These are phyloP conservation scores for Ataeniobius toweri DNA, from an alignment of 2,797 vertebrate species.

Conservation along the genomic window DNA sequence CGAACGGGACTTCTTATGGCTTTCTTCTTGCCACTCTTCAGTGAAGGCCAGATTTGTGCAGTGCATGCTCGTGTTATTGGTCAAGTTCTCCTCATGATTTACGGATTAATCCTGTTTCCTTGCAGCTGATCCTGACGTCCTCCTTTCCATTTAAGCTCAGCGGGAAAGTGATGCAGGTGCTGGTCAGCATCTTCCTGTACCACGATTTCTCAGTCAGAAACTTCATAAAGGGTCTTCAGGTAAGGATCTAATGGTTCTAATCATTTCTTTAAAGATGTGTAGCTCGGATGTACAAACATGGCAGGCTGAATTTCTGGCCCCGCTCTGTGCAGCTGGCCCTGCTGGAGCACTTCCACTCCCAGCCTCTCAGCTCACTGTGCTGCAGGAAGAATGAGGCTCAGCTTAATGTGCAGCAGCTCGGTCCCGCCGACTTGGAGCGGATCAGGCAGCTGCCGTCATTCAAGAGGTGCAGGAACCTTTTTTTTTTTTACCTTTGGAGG, in stretches of 20 bases:
- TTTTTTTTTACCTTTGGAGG: no score
- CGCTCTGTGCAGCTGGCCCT: slow-evolving; percentile 85
- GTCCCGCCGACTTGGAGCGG: slow-evolving; percentile 84
- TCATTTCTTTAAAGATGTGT: background rate
- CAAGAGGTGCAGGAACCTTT: slow-evolving; percentile 80
- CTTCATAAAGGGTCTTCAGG: slow-evolving; percentile 97
- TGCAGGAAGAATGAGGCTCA: slow-evolving; percentile 81
- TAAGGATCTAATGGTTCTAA: slow-evolving; percentile 52
- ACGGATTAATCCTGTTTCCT: slow-evolving; percentile 13
- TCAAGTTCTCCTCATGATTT: no score
- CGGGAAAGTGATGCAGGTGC: slow-evolving; percentile 89
- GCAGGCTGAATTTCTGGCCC: background rate
- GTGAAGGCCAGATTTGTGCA: no score
- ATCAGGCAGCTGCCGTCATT: slow-evolving; percentile 90
- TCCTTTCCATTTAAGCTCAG: slow-evolving; percentile 91
- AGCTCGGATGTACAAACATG: background rate
- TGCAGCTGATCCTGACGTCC: slow-evolving; percentile 88
- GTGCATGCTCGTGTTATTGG: no score
- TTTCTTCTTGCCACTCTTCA: no score
- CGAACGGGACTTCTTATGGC: no score
- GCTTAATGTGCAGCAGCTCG: slow-evolving; percentile 77
- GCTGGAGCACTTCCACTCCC: slow-evolving; percentile 91
- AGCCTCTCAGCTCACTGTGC: slow-evolving; percentile 93
- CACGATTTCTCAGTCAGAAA: slow-evolving; percentile 97
- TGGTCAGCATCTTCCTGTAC: slow-evolving; percentile 93